These are phyloP conservation scores for Lycaon pictus DNA, from an alignment of 2,113 vertebrate genomes.

Conservation along the genomic window DNA sequence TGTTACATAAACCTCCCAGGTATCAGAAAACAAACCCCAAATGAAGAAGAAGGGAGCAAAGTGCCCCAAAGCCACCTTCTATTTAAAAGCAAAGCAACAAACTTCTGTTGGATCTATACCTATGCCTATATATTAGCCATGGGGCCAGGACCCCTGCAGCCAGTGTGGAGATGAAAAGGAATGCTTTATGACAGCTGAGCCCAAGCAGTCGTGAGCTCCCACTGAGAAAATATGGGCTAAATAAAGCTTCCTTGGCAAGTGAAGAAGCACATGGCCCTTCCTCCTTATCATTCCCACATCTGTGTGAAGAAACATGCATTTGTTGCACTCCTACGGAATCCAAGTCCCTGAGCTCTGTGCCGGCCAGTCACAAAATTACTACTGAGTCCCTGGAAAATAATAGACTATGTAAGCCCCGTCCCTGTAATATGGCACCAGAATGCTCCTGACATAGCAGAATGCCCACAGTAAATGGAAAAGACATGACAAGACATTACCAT, in stretches of 20 bases:
- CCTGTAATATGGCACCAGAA: neutral
- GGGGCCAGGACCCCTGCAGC: neutral
- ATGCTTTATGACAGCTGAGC: neutral
- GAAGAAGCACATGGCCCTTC: neutral
- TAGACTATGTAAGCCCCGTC: no score
- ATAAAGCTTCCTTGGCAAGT: neutral
- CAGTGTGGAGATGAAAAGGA: neutral
- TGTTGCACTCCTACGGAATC: neutral
- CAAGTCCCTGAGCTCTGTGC: neutral
- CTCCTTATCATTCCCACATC: neutral
- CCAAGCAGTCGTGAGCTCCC: neutral
- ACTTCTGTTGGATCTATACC: neutral
- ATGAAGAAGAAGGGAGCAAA: neutral
- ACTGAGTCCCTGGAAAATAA: neutral
- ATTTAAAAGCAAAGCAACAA: neutral
- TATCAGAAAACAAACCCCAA: neutral
- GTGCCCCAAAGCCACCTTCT: neutral
- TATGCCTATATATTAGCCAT: neutral
- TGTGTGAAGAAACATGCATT: neutral
- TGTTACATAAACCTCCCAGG: neutral
- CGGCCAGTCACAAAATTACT: neutral
- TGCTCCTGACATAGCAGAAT: neutral
- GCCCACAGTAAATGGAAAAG: neutral
- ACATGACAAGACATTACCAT: fast-evolving
- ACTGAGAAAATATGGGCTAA: neutral